Evolutionary conservation across 2,888 invertebrate genomes (phyloP).

Genomic region (Troglohyphantes excavatus): DNA sequence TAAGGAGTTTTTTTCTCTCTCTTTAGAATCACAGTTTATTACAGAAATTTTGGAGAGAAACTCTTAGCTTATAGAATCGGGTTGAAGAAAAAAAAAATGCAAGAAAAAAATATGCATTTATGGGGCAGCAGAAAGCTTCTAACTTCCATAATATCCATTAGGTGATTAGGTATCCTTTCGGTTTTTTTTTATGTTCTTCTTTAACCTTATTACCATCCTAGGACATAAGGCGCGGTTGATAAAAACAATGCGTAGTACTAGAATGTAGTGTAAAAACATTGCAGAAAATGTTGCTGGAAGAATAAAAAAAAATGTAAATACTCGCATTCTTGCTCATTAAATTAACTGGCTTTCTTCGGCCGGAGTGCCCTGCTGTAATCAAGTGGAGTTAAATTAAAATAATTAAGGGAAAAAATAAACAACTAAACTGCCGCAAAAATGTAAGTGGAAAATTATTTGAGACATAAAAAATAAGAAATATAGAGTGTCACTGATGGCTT

Average conservation of each 20-base stretch:
- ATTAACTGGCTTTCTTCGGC: constrained; percentile 58
- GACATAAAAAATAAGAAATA: constrained; percentile 43
- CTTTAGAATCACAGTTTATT: constrained; percentile 33
- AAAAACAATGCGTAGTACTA: constrained; percentile 36
- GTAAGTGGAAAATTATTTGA: constrained; percentile 60
- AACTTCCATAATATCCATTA: constrained; percentile 60
- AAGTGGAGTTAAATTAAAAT: constrained; percentile 73
- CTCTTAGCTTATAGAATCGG: neutral
- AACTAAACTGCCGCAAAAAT: constrained; percentile 39
- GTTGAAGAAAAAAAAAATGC: neutral
- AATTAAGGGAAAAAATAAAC: constrained; percentile 50
- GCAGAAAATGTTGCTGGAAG: neutral
- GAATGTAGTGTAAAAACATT: constrained; percentile 59
- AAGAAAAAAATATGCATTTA: constrained; percentile 37
- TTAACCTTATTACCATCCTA: constrained; percentile 49
- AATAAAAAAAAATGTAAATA: constrained; percentile 45
- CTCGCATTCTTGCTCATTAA: constrained; percentile 68
- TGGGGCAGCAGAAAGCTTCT: constrained; percentile 17
- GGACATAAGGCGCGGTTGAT: constrained; percentile 23
- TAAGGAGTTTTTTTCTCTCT: constrained; percentile 15
- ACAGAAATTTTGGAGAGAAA: constrained; percentile 12
- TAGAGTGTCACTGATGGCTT: constrained; percentile 16
- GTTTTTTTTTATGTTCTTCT: constrained; percentile 42
- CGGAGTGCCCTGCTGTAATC: constrained; percentile 60
- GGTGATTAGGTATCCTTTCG: constrained; percentile 64